Base-by-base conservation (phyloP, 2,113 vertebrate species). In the Forbesichthys agassizii region DNA sequence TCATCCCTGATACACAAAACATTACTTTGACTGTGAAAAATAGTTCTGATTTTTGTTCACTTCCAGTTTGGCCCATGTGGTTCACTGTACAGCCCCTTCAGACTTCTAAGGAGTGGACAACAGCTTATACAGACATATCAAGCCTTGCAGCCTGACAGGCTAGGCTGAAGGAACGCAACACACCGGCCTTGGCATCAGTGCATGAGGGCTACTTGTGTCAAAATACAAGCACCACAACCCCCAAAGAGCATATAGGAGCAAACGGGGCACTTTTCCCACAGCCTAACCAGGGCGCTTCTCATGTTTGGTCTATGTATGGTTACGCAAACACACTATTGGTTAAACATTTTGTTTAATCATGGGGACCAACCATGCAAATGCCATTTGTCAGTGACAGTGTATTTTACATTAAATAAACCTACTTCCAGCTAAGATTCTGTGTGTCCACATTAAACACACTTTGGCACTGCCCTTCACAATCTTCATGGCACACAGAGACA, bases 1-100 rank as follows among this genome's bases (percentile, higher is more conserved):
- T 93, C 65, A 69, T 91, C 82, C 85, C 85, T 86, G 86, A 91
- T 88, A 86, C 91, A 90, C 86, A 92, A 92, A 91, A 90, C 80
- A 84, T 80, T 56, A 27, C 77, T 84, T 85, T 83, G 68, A 71
- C 66, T 76, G 73, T 75, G 82, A 89, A 91, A 91, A 91, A 90
- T 83, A 86, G 59, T 64, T 88, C 80, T 80, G 69, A 73, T 75
- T 74, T 78, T 74, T 75, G 71, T 74, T 83, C 68, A 64, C 58
- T 71, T 74, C 56, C 77, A 60, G 62, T 84, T 80, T 65, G 84
- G 67, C 64, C 84, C 72, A 66, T 13, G 0, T 56, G 69, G 52
- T 14, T 59, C 69, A 64, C 69, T 61, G 56, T 80, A 68, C 64
- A 69, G 68, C 62, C 64, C 57, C 33, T 60, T 12, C 27, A 84